Evolutionary conservation across 2,113 vertebrate genomes (phyloP).

Genomic region (Rhynchomys soricoides): DNA sequence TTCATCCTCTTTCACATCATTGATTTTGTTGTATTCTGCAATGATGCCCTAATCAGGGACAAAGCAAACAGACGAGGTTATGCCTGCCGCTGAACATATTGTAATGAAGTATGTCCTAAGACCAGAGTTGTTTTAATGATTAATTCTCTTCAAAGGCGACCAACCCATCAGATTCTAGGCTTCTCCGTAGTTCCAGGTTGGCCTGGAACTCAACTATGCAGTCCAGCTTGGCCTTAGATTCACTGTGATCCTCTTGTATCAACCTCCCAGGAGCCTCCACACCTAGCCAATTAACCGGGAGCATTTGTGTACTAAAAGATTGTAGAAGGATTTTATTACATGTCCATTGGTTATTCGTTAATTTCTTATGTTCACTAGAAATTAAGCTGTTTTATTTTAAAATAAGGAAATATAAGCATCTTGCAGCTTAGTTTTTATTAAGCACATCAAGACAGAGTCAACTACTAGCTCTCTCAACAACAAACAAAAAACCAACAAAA

Average conservation of each 20-base stretch:
- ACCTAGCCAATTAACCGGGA: not conserved
- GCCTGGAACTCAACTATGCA: not conserved
- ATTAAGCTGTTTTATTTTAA: not conserved
- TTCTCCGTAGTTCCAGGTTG: not conserved
- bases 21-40: constrained; percentile 98
- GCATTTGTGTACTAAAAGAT: not conserved
- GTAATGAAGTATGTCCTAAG: not conserved
- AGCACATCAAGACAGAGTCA: not conserved
- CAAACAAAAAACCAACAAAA: not conserved
- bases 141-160: not conserved
- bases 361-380: not conserved
- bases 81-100: not conserved
- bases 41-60: constrained; percentile 93
- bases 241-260: not conserved
- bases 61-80: not conserved
- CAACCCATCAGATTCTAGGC: not conserved
- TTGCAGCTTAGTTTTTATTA: not conserved
- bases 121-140: not conserved
- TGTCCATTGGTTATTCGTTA: not conserved
- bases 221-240: not conserved
- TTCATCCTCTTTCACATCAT: constrained; percentile 95
- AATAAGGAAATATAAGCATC: not conserved
- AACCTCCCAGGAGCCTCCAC: not conserved
- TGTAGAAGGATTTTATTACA: not conserved
- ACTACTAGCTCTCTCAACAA: constrained; percentile 29